These are phyloP conservation scores for Heliangelus exortis DNA, from an alignment of 2,797 vertebrate genomes.

Conservation along the genomic window DNA sequence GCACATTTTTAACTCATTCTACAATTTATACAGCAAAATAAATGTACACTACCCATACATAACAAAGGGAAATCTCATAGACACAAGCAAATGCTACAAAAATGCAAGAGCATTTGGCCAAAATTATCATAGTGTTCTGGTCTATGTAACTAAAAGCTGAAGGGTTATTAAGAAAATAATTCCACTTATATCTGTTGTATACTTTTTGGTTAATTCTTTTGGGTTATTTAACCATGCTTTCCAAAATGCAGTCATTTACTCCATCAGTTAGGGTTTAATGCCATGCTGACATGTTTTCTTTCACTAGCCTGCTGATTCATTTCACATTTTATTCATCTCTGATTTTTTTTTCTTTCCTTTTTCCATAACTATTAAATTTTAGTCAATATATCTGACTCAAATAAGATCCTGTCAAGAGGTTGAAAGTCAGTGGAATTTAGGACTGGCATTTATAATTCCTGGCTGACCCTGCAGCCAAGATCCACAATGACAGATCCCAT, in stretches of 20 bases:
- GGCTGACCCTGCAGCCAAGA: neutral
- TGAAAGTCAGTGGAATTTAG: neutral
- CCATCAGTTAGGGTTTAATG: neutral
- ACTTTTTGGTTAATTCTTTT: slow-evolving; percentile 17
- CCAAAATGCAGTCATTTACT: slow-evolving; percentile 1
- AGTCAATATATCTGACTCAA: neutral
- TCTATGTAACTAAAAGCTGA: neutral
- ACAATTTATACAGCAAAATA: neutral
- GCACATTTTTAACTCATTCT: neutral
- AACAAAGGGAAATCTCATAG: neutral
- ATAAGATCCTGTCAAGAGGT: neutral
- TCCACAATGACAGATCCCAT: neutral
- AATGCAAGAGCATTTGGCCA: neutral
- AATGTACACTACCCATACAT: neutral
- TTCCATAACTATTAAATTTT: neutral
- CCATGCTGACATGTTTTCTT: neutral
- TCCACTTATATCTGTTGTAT: neutral
- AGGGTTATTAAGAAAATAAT: slow-evolving; percentile 17
- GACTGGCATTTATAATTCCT: neutral
- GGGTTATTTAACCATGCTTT: slow-evolving; percentile 49
- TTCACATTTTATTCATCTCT: neutral
- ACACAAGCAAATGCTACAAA: neutral
- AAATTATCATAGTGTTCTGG: neutral
- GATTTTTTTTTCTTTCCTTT: neutral
- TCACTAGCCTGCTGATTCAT: slow-evolving; percentile 8